Evolutionary conservation across 2,888 invertebrate genomes (phyloP), one percentile per base, ranked within the genome.

Genomic region (Eurytoma adleriae): DNA sequence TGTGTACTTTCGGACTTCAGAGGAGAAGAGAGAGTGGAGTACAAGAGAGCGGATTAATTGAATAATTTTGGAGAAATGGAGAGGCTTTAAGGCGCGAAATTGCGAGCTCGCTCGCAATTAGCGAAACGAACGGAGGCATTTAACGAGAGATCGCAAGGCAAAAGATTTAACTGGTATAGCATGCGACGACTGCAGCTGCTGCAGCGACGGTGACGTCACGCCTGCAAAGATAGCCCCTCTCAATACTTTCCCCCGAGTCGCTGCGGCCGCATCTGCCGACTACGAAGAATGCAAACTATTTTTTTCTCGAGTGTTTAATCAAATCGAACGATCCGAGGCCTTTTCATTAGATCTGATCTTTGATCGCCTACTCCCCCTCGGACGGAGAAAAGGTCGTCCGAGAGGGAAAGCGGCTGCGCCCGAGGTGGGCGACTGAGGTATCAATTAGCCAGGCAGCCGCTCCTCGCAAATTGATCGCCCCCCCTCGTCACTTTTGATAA

Each of bases 201-300:
- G 74, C 74, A 2, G n/a, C 30, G 64, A 20, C n/a, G 59, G 50
- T 78, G 78, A 78, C 68, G 72, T 78, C 78, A 78, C 57, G 52
- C n/a, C 59, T 16, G 59, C 67, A 59, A 78, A 71, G 72, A 67
- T 67, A 72, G 56, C 52, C 48, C 13, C 67, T 52, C n/a, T 62
- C 30, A 10, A 40, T 40, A 40, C 40, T 10, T 40, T 10, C 40
- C 40, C 30, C n/a, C 54, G 14, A 54, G 54, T 1, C 54, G 54
- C 52, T 2, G 52, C 30, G 30, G 30, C 30, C 30, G 7, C 40
- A 10, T 40, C 40, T 10, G 40, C 7, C 40, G 40, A 1, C 40
- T 1, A 10, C 40, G 40, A 7, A 7, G 10, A 10, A 10, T 10
- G 40, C 10, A 40, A 40, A 40, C 40, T 40, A 10, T 10, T 40